Conservation (phyloP, 2,888 invertebrate genomes). For the Pachliopta kotzebuea region DNA sequence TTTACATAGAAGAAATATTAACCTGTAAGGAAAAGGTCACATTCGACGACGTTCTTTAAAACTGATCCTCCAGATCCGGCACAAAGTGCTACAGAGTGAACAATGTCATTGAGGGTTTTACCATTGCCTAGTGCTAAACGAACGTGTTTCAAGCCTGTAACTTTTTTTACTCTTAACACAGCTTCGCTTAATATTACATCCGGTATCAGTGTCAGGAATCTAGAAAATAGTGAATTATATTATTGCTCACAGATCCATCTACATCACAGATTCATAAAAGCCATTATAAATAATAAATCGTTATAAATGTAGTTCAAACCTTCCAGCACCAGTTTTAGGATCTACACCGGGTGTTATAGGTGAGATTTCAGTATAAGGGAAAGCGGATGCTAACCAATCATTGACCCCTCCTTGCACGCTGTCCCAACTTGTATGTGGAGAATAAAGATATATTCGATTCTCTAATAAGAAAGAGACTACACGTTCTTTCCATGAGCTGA, state of each 20-base stretch:
- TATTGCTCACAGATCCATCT: not conserved
- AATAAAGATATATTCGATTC: conserved; percentile 92
- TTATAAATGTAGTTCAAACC: conserved; percentile 42
- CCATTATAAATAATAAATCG: not conserved
- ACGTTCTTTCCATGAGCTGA: conserved; percentile 88
- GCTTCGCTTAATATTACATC: conserved; percentile 77
- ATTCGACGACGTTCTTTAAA: conserved; percentile 82
- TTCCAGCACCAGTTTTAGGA: conserved; percentile 75
- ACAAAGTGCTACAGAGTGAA: conserved; percentile 88
- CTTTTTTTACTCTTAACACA: conserved; percentile 84
- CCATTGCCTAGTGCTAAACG: conserved; percentile 85
- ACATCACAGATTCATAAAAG: not conserved
- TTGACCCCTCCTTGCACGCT: conserved; percentile 91
- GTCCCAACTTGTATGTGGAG: conserved; percentile 97
- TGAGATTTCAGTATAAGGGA: conserved; percentile 61
- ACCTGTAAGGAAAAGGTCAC: conserved; percentile 92
- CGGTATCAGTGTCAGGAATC: conserved; percentile 49
- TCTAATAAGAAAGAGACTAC: conserved; percentile 89
- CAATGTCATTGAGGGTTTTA: conserved; percentile 59
- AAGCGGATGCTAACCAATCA: conserved; percentile 93
- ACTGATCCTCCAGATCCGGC: conserved; percentile 94
- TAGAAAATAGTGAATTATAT: conserved; percentile 39
- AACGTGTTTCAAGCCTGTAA: conserved; percentile 85
- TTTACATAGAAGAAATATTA: conserved; percentile 1
- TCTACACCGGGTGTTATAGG: conserved; percentile 62